These are phyloP conservation scores for Drosophila kanekoi DNA, from an alignment of 2,888 invertebrate species.

Conservation along the genomic window DNA sequence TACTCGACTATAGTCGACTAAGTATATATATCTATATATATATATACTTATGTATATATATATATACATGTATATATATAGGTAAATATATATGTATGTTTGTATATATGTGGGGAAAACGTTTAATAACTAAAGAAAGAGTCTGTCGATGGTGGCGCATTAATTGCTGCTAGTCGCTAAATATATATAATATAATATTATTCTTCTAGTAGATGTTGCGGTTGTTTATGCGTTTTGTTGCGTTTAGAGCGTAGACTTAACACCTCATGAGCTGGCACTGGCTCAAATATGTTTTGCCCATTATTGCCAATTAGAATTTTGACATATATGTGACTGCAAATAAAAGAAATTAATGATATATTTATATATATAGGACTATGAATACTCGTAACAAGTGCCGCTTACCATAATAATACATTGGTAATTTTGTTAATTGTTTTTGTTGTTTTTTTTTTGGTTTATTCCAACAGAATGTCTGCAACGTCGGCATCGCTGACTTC, in stretches of 20 bases:
- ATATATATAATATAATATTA: conserved; percentile 7
- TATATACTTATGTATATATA: conserved; percentile 5
- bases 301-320: conserved; percentile 45
- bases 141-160: no score
- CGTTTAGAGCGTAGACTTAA: background rate
- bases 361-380: no score
- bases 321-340: conserved; percentile 39
- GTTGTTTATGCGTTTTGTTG: background rate
- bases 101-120: no score
- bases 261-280: conserved; percentile 40
- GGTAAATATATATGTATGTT: background rate
- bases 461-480: conserved; percentile 26
- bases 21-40: conserved; percentile 7
- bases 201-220: background rate
- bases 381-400: conserved; percentile 37
- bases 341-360: background rate
- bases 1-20: background rate
- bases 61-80: conserved; percentile 4
- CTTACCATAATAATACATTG: conserved; percentile 49
- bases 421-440: conserved; percentile 26
- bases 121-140: no score
- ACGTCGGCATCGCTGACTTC: conserved; percentile 21
- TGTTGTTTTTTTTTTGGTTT: conserved; percentile 4
- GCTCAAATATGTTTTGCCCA: conserved; percentile 51
- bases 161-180: background rate